These are phyloP conservation scores for Spatulosminthurus flaviceps DNA, from an alignment of 2,888 invertebrate species.

Conservation along the genomic window DNA sequence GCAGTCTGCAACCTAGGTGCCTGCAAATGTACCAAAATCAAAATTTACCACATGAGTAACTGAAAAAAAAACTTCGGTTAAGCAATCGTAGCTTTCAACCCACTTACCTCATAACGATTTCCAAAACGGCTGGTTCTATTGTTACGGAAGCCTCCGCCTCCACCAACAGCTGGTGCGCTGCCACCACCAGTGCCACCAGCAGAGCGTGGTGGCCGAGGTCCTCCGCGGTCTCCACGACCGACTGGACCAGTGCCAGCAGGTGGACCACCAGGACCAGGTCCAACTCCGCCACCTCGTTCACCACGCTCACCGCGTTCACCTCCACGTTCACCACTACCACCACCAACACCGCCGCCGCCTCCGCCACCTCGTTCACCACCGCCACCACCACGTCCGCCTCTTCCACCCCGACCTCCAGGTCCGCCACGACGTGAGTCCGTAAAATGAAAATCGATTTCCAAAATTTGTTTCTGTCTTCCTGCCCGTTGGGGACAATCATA, in stretches of 20 bases:
- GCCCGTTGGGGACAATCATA: conserved; percentile 83
- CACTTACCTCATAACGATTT: conserved; percentile 60
- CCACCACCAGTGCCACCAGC: background rate
- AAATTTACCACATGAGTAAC: background rate
- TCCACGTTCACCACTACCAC: conserved; percentile 25
- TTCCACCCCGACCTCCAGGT: conserved; percentile 64
- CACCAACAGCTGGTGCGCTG: conserved; percentile 21
- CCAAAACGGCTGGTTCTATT: conserved; percentile 55
- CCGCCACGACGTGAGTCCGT: conserved; percentile 78
- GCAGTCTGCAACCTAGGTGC: conserved; percentile 65
- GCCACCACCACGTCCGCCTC: conserved; percentile 69
- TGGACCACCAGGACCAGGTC: conserved; percentile 60
- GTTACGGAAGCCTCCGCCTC: conserved; percentile 36
- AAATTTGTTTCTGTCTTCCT: conserved; percentile 83
- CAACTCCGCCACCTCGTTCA: conserved; percentile 63
- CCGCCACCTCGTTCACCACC: conserved; percentile 64
- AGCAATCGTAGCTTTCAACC: background rate
- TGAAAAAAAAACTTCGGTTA: background rate
- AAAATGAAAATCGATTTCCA: conserved; percentile 89
- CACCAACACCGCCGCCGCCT: background rate
- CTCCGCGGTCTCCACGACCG: conserved; percentile 59
- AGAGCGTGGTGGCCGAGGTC: conserved; percentile 40
- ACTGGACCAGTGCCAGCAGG: conserved; percentile 59
- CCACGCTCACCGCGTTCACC: conserved; percentile 46
- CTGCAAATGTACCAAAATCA: conserved; percentile 26